A percentile compares a stretch with the other conserved stretches of the same genome.
These are phyloP conservation scores for Lordiphosa fenestrarum DNA, from an alignment of 2,888 invertebrate genomes.

Conservation along the genomic window DNA sequence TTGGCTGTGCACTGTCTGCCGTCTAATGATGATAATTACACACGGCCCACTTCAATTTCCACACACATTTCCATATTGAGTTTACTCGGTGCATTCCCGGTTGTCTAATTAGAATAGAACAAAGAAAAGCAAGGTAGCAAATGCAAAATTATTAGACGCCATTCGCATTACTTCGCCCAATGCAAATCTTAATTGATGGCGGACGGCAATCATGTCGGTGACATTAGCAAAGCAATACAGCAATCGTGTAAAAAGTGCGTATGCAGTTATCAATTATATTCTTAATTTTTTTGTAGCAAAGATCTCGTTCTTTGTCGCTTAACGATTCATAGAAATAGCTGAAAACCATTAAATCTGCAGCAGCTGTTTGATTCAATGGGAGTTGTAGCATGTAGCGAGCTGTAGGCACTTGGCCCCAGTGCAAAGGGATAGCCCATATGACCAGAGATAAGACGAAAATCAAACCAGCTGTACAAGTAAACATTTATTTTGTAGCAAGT, in stretches of 20 bases:
- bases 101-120: constrained; percentile 61
- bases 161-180: too few species aligned
- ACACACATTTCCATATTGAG: constrained; percentile 58
- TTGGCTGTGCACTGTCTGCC: constrained; percentile 43
- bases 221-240: too few species aligned
- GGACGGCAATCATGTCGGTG: too few species aligned
- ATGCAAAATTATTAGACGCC: constrained; percentile 23
- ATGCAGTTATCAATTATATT: background rate
- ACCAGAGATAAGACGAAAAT: background rate
- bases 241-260: background rate
- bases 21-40: constrained; percentile 68
- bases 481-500: constrained; percentile 3
- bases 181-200: too few species aligned
- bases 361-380: background rate
- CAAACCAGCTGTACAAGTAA: constrained; percentile 3
- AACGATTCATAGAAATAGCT: background rate
- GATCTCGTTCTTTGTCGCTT: background rate
- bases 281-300: background rate
- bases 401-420: too few species aligned
- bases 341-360: background rate
- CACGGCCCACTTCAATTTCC: constrained; percentile 7
- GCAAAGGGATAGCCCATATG: background rate
- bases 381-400: too few species aligned
- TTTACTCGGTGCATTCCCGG: constrained; percentile 2
- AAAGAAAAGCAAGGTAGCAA: constrained; percentile 13